phyloP scores from a whole-genome alignment of 1,140 invertebrate species.

The Heliothis virescens region DNA sequence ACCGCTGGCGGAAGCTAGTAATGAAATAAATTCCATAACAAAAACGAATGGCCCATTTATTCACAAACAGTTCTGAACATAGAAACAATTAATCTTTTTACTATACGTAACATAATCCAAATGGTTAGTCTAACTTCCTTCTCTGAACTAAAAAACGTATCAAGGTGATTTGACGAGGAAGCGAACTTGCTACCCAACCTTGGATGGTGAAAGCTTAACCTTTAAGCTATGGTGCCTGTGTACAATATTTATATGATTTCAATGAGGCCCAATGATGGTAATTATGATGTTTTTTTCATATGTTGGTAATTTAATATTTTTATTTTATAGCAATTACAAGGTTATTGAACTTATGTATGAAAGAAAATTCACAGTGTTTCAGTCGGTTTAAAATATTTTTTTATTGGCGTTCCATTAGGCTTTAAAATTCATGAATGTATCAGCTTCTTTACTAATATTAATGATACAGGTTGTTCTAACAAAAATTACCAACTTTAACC shows the following conservation, averaged over 20 bases:
- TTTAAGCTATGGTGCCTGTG: constrained; percentile 35
- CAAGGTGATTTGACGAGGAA: constrained; percentile 53
- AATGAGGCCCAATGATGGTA: neutral
- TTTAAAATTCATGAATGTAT: no score
- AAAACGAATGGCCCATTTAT: constrained; percentile 14
- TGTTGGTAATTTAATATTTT: neutral
- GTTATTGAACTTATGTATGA: neutral
- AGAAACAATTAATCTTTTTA: constrained; percentile 49
- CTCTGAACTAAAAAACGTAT: constrained; percentile 42
- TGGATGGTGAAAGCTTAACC: constrained; percentile 40
- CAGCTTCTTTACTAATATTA: no score
- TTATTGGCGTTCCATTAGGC: no score
- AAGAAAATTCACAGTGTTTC: neutral
- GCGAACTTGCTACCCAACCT: constrained; percentile 31
- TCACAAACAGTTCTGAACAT: constrained; percentile 9
- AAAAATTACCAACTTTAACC: constrained; percentile 2
- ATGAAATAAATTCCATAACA: neutral
- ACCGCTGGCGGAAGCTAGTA: no score
- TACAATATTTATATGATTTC: constrained; percentile 1
- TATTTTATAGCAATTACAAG: neutral
- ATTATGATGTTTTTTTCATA: neutral
- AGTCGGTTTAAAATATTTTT: no score
- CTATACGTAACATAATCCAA: constrained; percentile 43
- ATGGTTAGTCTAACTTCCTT: constrained; percentile 38
- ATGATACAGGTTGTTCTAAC: neutral